Conservation (phyloP, 2,888 invertebrate species). For the Pyrochroa serraticornis region DNA sequence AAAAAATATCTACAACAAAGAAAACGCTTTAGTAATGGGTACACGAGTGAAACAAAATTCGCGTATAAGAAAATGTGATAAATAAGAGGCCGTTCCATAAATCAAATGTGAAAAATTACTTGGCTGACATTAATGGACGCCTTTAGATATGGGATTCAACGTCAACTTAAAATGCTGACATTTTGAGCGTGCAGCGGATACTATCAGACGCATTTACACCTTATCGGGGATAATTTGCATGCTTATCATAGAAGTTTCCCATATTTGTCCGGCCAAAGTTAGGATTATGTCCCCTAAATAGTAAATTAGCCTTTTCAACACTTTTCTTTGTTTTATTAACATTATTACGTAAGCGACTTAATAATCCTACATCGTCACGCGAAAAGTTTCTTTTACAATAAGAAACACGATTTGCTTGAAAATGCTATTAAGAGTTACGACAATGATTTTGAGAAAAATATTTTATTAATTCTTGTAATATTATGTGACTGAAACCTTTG, state of each 20-base stretch:
- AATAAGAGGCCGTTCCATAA: slow-evolving; percentile 31
- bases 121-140: slow-evolving; percentile 33
- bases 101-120: slow-evolving; percentile 36
- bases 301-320: too few species aligned
- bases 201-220: slow-evolving; percentile 20
- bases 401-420: too few species aligned
- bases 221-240: slow-evolving; percentile 23
- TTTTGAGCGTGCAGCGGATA: slow-evolving; percentile 22
- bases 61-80: slow-evolving; percentile 32
- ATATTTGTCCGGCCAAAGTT: too few species aligned
- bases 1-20: slow-evolving; percentile 21
- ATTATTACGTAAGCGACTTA: too few species aligned
- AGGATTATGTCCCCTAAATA: too few species aligned
- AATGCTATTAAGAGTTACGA: too few species aligned
- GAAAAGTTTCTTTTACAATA: too few species aligned
- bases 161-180: slow-evolving; percentile 33
- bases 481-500: too few species aligned
- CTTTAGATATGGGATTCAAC: slow-evolving; percentile 31
- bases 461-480: too few species aligned
- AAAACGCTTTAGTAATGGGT: slow-evolving; percentile 25
- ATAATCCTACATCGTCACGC: too few species aligned
- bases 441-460: too few species aligned
- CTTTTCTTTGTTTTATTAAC: too few species aligned
- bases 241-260: slow-evolving; percentile 17
- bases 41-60: slow-evolving; percentile 28